phyloP scores from a whole-genome alignment of 1,140 invertebrate species.

The Leptinotarsa lineolata region DNA sequence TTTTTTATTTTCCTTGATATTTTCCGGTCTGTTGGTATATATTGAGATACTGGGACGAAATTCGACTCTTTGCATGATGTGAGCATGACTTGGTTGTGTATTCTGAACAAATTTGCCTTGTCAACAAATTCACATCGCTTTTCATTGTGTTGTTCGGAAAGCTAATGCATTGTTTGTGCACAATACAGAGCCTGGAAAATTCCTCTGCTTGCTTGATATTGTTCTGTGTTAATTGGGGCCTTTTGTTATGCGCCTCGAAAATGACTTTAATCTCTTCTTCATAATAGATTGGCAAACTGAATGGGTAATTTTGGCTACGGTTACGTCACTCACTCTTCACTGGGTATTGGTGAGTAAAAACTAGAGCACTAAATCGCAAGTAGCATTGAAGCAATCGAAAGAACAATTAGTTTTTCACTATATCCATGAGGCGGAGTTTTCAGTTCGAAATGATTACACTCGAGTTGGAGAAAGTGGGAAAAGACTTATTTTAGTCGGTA shows the following conservation, averaged over 20 bases:
- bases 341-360: too few species aligned
- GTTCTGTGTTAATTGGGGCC: constrained; percentile 26
- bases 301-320: neutral
- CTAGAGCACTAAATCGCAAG: too few species aligned
- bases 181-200: constrained; percentile 22
- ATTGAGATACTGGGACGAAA: neutral
- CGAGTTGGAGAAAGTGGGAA: too few species aligned
- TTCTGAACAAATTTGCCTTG: constrained; percentile 3
- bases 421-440: too few species aligned
- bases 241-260: constrained; percentile 18
- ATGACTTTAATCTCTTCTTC: constrained; percentile 31
- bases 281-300: neutral
- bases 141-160: constrained; percentile 20
- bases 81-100: constrained; percentile 17
- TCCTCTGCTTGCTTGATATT: constrained; percentile 21
- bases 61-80: neutral
- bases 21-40: too few species aligned
- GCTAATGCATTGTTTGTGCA: constrained; percentile 23
- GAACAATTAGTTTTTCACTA: too few species aligned
- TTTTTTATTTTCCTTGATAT: too few species aligned
- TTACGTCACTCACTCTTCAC: neutral
- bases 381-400: too few species aligned
- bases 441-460: too few species aligned
- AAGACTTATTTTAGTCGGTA: too few species aligned
- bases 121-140: constrained; percentile 18